Evolutionary conservation across 2,888 invertebrate genomes (phyloP), one percentile per base, ranked within the genome.

Genomic region (Halictus ligatus): DNA sequence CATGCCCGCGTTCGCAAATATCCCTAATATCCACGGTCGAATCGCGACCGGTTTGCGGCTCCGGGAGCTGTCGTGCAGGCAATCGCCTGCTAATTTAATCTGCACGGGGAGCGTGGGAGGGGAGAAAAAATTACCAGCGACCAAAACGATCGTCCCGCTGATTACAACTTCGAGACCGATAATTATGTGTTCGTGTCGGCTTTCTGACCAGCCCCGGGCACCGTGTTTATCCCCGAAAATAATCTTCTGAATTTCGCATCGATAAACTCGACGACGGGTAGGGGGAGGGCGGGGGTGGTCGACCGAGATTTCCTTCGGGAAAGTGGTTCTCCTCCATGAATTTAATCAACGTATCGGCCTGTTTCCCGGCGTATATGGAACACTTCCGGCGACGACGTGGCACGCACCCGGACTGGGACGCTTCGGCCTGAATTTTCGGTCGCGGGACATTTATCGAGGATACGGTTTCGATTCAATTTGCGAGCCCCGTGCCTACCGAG

Each of bases 211-310:
- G 58, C n/a, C 4, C n/a, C 43, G 29, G 48, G 58, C 18, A 78
- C 58, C 10, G 43, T 71, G 21, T 78, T 84, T 84, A 84, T 74
- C 58, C 46, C 71, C 48, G 15, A 25, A 60, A 84, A 78, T 78
- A 84, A 84, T 84, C 74, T 84, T 83, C 71, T 2, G 50, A 84
- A 84, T 78, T 84, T 69, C 43, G 21, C 15, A n/a, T 74, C 74
- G 84, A 84, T 84, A 84, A 84, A 54, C 58, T 4, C n/a, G n/a
- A 12, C n/a, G n/a, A n/a, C 12, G 58, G 43, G 35, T 2, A 5
- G 35, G 35, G 35, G 35, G 35, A 0, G 3, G n/a, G 15, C 67
- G 8, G 43, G 3, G n/a, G 15, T 54, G 8, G 43, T 54, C 29
- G 18, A 54, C 67, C 35, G 67, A 64, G 25, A 75, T 80, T 80